These are phyloP conservation scores for Corythoichthys haematopterus DNA, from an alignment of 2,113 vertebrate genomes.

Conservation along the genomic window DNA sequence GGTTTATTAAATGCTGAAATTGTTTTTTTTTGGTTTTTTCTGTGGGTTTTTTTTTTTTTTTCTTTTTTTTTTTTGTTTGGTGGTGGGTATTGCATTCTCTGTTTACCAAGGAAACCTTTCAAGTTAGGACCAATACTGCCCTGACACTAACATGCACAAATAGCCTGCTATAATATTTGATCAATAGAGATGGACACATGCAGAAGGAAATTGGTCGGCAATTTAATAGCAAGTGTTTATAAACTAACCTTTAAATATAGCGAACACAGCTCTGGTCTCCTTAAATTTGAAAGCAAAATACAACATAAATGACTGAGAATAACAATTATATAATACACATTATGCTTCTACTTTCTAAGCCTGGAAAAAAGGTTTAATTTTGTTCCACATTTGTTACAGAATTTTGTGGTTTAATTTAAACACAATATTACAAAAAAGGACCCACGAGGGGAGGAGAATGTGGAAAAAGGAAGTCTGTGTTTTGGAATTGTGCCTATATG, in stretches of 20 bases:
- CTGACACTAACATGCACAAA: not conserved
- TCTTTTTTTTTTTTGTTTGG: too few relatives aligned
- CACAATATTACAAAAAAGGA: constrained; percentile 37
- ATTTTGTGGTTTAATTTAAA: constrained; percentile 27
- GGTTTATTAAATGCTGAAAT: too few relatives aligned
- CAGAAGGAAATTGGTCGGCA: not conserved
- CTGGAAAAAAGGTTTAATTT: constrained; percentile 21
- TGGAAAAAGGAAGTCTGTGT: constrained; percentile 51
- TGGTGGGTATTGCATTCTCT: too few relatives aligned
- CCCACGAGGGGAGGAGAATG: constrained; percentile 46
- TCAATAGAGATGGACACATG: not conserved
- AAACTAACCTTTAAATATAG: not conserved
- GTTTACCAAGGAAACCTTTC: too few relatives aligned
- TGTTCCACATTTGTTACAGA: constrained; percentile 19
- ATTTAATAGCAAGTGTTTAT: too few relatives aligned
- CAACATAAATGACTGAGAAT: constrained; percentile 15
- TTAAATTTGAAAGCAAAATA: not conserved
- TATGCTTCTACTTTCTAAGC: constrained; percentile 30
- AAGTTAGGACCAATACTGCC: too few relatives aligned
- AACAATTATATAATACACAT: constrained; percentile 27
- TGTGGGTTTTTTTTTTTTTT: too few relatives aligned
- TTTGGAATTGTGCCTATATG: constrained; percentile 53
- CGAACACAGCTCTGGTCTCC: not conserved
- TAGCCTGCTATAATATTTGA: not conserved
- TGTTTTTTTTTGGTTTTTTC: too few relatives aligned